Conservation (phyloP, 2,797 vertebrate species). For the Pseudomugil tenellus region DNA sequence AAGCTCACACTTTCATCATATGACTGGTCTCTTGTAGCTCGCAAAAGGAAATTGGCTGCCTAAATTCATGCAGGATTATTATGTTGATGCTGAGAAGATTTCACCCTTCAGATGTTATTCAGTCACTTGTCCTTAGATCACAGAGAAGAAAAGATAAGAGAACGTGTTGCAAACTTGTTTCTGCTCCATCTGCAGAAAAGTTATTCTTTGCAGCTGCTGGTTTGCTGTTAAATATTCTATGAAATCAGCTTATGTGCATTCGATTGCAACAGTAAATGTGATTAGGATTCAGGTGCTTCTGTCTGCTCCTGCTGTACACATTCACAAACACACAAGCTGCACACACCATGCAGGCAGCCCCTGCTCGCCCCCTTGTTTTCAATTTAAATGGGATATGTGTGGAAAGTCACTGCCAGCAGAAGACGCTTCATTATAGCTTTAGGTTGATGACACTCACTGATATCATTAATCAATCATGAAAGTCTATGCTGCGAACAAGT, state of each 20-base stretch:
- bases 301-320: conserved; percentile 17
- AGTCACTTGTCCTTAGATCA: conserved; percentile 38
- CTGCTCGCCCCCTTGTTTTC: conserved; percentile 35
- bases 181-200: conserved; percentile 35
- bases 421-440: conserved; percentile 49
- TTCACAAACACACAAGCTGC: conserved; percentile 15
- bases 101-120: conserved; percentile 37
- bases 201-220: conserved; percentile 41
- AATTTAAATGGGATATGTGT: conserved; percentile 32
- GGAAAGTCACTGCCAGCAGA: conserved; percentile 10
- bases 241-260: conserved; percentile 54
- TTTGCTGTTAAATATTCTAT: conserved; percentile 59
- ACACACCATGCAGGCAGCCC: conserved; percentile 8
- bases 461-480: conserved; percentile 70
- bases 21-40: conserved; percentile 11
- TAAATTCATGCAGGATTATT: conserved; percentile 22
- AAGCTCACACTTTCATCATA: conserved; percentile 4
- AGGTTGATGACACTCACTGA: conserved; percentile 48
- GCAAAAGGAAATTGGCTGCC: conserved; percentile 20
- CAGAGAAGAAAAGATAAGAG: conserved; percentile 31
- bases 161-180: conserved; percentile 33
- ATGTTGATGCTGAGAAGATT: conserved; percentile 29
- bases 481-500: conserved; percentile 42
- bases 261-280: conserved; percentile 51
- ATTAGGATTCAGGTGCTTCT: conserved; percentile 60